Percentiles rank a stretch among this genome's conserved stretches.
Conservation (phyloP, 2,113 vertebrate genomes). For the Lycaon pictus region DNA sequence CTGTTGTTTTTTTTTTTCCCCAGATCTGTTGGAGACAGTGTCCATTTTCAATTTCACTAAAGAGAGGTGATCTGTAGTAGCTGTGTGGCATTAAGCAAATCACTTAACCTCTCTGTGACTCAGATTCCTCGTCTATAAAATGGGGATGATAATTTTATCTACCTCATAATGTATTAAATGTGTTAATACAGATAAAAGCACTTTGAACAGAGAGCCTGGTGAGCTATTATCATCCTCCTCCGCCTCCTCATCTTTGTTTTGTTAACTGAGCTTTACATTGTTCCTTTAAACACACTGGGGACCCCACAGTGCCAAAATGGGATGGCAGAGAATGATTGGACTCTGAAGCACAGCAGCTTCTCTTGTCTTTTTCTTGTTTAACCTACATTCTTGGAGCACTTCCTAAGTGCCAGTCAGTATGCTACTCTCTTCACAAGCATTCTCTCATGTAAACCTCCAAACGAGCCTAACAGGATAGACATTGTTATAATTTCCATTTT, state of each 20-base stretch:
- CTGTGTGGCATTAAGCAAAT: background rate
- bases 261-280: background rate
- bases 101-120: background rate
- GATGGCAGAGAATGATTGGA: background rate
- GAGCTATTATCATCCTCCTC: background rate
- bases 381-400: background rate
- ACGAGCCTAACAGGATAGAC: background rate
- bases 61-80: background rate
- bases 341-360: background rate
- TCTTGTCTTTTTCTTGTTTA: background rate
- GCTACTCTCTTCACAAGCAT: slow-evolving; percentile 1
- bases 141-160: background rate
- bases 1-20: background rate
- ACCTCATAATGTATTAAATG: background rate
- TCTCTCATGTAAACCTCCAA: background rate
- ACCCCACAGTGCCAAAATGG: background rate
- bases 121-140: background rate
- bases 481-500: background rate
- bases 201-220: background rate
- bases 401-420: background rate
- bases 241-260: background rate
- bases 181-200: background rate
- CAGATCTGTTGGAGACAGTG: background rate
- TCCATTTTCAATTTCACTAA: background rate
- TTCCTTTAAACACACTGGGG: background rate